Base-by-base conservation (phyloP, 2,888 invertebrate genomes). In the Lithosia quadra region DNA sequence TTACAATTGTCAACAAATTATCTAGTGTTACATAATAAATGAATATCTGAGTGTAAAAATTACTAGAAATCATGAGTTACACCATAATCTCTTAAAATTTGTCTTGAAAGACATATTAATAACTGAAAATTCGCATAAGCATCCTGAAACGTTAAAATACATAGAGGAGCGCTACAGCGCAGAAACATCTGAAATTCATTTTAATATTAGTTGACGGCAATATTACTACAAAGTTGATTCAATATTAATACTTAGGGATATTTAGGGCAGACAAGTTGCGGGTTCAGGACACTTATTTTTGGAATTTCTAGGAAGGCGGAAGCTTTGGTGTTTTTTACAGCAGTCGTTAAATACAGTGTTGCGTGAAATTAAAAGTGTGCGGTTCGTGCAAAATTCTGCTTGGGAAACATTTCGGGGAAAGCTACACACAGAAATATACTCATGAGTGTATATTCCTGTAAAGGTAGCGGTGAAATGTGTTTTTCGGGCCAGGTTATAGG, bases 321-420 rank as follows among this genome's bases (percentile, higher is more conserved):
- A n/a, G n/a, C 49, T 49, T 49, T n/a, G 7, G n/a, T n/a, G 49
- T n/a, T 18, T 49, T n/a, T 49, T 49, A 49, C n/a, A n/a, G n/a
- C 49, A n/a, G 8, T 49, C 49, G 49, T 49, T 49, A 9, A 49
- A 49, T 49, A 49, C 49, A 49, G 49, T 49, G 49, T 49, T 49
- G 49, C 49, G 49, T 49, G 49, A n/a, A 49, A 49, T 49, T 49
- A 49, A 49, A 49, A 49, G n/a, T 49, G 49, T n/a, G 49, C n/a
- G 49, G 49, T 49, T 49, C n/a, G 49, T 49, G n/a, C n/a, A 49
- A 49, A 49, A 49, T 49, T 49, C n/a, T 49, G n/a, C n/a, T 49
- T 18, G 18, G 43, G 49, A 49, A n/a, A 36, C 2, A 8, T 49
- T 49, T 49, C 7, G 49, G 49, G 49, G 49, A n/a, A n/a, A 49